Evolutionary conservation across 2,797 vertebrate genomes (phyloP).

Genomic region (Sparus aurata): DNA sequence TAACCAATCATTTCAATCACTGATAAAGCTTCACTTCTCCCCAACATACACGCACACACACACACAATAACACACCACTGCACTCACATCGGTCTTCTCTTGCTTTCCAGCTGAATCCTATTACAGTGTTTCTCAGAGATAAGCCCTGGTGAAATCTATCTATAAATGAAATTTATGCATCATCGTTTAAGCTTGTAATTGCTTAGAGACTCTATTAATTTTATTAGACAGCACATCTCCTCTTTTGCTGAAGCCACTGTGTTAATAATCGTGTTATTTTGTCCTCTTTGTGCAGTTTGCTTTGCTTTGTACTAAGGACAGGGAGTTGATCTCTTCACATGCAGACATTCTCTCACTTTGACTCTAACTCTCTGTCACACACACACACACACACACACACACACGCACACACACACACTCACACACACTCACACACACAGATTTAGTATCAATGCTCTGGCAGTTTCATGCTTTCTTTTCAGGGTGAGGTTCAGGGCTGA

Average conservation of each 20-base stretch:
- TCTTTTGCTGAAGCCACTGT: constrained; percentile 6
- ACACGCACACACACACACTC: constrained; percentile 5
- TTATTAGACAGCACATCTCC: constrained; percentile 52
- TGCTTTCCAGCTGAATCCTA: constrained; percentile 63
- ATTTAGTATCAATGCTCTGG: constrained; percentile 38
- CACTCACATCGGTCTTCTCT: constrained; percentile 14
- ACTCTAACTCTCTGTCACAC: not conserved
- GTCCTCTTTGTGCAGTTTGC: constrained; percentile 40
- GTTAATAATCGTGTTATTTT: constrained; percentile 21
- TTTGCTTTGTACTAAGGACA: constrained; percentile 51
- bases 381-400: constrained; percentile 1
- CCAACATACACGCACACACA: not conserved
- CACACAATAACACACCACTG: not conserved
- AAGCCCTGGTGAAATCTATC: constrained; percentile 73
- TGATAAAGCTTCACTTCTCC: constrained; percentile 25
- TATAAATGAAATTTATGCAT: constrained; percentile 75
- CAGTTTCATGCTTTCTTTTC: constrained; percentile 69
- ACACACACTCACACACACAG: constrained; percentile 14
- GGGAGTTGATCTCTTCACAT: constrained; percentile 37
- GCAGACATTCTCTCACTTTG: not conserved
- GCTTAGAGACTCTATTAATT: constrained; percentile 62
- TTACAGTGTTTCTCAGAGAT: constrained; percentile 69
- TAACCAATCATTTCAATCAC: constrained; percentile 50
- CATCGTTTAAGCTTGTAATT: constrained; percentile 75
- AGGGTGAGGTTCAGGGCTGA: constrained; percentile 70